Conservation (phyloP, 2,113 vertebrate genomes). For the Hypomesus transpacificus region DNA sequence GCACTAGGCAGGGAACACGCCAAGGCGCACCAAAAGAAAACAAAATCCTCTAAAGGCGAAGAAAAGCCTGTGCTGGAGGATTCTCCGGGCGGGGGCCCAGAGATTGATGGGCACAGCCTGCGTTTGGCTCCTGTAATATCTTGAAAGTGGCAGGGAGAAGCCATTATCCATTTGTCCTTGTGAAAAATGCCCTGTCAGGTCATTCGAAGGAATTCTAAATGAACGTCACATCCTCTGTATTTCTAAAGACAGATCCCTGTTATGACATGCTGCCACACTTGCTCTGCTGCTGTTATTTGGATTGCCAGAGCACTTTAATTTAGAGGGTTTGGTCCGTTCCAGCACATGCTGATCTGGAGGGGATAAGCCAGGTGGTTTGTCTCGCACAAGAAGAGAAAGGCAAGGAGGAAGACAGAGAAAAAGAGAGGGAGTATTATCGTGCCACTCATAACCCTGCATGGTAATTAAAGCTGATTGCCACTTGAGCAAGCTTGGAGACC, state of each 20-base stretch:
- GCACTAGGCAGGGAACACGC: conserved; percentile 12
- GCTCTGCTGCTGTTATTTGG: conserved; percentile 51
- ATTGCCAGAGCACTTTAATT: conserved; percentile 51
- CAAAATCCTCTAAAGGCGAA: conserved; percentile 16
- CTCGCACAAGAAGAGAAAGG: neutral
- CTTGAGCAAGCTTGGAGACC: conserved; percentile 17
- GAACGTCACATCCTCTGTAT: conserved; percentile 57
- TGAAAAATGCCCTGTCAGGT: conserved; percentile 60
- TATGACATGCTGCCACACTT: conserved; percentile 46
- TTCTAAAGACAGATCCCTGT: conserved; percentile 45
- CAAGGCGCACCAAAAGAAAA: conserved; percentile 22
- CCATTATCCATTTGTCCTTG: conserved; percentile 65
- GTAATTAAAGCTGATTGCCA: conserved; percentile 39
- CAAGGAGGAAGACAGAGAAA: neutral
- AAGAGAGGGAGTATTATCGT: conserved; percentile 13
- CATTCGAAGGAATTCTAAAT: conserved; percentile 65
- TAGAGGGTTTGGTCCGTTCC: conserved; percentile 16
- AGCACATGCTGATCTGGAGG: neutral
- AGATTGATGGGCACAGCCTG: conserved; percentile 62
- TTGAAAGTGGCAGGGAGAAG: conserved; percentile 66
- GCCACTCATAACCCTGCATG: conserved; percentile 15
- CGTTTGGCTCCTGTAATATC: conserved; percentile 61
- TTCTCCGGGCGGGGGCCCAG: conserved; percentile 40
- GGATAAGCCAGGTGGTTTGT: neutral
- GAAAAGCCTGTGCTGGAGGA: conserved; percentile 32